Base-by-base conservation (phyloP, 2,888 invertebrate species). In the Plemyria rubiginata region DNA sequence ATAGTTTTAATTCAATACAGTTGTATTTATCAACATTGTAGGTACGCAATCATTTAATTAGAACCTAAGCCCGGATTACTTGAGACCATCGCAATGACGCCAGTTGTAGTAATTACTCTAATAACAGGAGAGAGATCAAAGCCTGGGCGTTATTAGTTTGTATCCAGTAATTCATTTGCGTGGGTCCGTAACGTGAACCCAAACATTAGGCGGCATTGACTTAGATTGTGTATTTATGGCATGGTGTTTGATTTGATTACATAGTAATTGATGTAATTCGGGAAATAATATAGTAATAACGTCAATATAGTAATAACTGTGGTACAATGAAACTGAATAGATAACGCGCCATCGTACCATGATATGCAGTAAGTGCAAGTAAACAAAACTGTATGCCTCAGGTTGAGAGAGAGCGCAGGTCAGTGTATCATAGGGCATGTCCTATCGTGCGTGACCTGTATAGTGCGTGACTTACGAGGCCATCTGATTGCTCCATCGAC, bases 61-160 rank as follows among this genome's bases (percentile, higher is more conserved):
- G 12, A 40, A 28, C 28, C 22, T n/a, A 29, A 48, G 16, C 29
- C 16, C 49, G 36, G 16, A 60, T 54, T 54, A 43, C 49, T 52
- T 53, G 28, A 12, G 29, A 52, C 29, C n/a, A n/a, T 32, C 40
- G 32, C 48, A 49, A 49, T 36, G 48, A 38, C 52, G 29, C 13
- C 54, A 38, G 50, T 40, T 40, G 38, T 59, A 36, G 9, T 50
- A 75, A 71, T 75, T 68, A 68, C 67, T 78, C 77, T 84, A 81
- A 84, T 77, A 79, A 62, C 72, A 73, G 65, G 72, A 73, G 46
- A 68, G 74, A 76, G 75, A 80, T 82, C 75, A 76, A 69, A 70
- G 73, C 52, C 66, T 62, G 46, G 55, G 51, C 61, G 66, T 79
- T 78, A 84, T 85, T 81, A 80, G 70, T 70, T 70, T 59, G 72